Evolutionary conservation across 2,797 vertebrate genomes (phyloP).

Genomic region (Chanos chanos): DNA sequence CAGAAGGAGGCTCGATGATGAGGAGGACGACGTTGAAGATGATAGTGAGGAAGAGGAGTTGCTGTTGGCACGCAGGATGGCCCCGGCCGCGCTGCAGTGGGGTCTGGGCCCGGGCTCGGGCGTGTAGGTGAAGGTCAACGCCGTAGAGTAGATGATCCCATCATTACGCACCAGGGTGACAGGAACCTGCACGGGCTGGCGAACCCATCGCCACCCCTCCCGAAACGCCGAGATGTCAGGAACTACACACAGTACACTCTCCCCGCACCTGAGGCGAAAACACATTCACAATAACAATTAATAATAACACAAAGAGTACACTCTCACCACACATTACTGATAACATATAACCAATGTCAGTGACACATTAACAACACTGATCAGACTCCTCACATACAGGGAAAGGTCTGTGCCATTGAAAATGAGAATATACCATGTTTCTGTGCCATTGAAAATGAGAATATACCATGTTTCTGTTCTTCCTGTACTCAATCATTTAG

Average conservation of each 20-base stretch:
- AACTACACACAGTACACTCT: constrained; percentile 96
- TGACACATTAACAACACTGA: no score
- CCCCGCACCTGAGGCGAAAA: constrained; percentile 79
- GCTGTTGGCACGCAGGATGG: constrained; percentile 84
- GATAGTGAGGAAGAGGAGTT: constrained; percentile 67
- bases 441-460: no score
- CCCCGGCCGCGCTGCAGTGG: constrained; percentile 92
- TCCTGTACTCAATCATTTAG: no score
- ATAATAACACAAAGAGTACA: neutral
- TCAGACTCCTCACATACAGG: no score
- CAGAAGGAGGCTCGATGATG: constrained; percentile 48
- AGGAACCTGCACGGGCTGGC: constrained; percentile 96
- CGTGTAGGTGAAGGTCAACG: constrained; percentile 98
- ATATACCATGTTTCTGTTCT: no score
- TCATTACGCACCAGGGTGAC: constrained; percentile 97
- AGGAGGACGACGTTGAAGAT: constrained; percentile 58
- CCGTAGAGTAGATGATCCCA: constrained; percentile 96
- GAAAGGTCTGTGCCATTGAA: no score
- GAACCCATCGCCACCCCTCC: constrained; percentile 97
- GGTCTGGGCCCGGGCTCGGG: constrained; percentile 94
- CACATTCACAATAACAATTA: neutral
- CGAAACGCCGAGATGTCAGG: constrained; percentile 98
- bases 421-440: no score
- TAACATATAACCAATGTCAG: neutral
- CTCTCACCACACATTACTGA: neutral